Evolutionary conservation across 2,113 vertebrate genomes (phyloP).

Genomic region (Cyanocitta stelleri): DNA sequence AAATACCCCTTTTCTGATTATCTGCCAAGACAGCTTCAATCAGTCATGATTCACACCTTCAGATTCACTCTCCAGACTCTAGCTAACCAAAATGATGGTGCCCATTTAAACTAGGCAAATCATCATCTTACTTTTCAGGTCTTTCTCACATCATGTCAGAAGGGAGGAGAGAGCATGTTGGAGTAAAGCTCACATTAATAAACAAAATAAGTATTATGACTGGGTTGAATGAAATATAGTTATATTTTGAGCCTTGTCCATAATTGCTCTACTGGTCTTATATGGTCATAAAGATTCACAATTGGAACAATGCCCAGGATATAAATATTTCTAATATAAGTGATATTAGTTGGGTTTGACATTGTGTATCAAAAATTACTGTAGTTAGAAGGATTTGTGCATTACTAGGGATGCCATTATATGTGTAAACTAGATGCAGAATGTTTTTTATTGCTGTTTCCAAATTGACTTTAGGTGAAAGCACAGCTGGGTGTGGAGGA

Average conservation of each 20-base stretch:
- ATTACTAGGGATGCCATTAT: conserved; percentile 5
- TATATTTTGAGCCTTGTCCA: background rate
- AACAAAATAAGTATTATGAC: background rate
- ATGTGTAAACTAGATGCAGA: conserved; percentile 26
- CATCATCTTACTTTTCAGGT: background rate
- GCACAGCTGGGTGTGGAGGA: conserved; percentile 40
- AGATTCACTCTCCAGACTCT: background rate
- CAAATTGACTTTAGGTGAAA: conserved; percentile 47
- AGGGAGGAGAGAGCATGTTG: background rate
- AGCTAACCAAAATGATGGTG: background rate
- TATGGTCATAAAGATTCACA: background rate
- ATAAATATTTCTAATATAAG: background rate
- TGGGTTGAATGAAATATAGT: background rate
- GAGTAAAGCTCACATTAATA: background rate
- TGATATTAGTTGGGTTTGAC: background rate
- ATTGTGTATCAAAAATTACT: background rate
- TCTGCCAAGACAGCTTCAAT: background rate
- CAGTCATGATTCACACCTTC: background rate
- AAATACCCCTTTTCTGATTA: background rate
- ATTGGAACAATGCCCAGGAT: background rate
- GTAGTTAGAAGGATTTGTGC: background rate
- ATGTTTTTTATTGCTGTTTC: conserved; percentile 22
- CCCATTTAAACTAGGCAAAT: background rate
- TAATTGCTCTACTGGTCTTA: background rate
- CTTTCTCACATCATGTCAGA: background rate